Conservation (phyloP, 2,113 vertebrate species). For the Pollimyrus isidori region DNA sequence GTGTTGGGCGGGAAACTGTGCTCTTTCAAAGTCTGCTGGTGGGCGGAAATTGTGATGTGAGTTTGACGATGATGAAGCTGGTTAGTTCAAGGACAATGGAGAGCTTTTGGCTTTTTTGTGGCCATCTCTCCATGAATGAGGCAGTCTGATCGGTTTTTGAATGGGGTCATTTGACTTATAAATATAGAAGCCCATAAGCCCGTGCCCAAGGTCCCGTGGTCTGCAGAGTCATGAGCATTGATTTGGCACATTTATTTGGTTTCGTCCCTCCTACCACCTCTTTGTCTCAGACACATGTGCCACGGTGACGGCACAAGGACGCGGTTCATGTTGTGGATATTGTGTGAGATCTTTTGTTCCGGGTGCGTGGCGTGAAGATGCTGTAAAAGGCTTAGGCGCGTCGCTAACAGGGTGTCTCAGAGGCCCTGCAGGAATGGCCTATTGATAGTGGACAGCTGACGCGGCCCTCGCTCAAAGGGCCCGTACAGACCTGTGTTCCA, state of each 20-base stretch:
- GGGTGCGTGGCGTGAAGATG: background rate
- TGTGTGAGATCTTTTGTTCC: background rate
- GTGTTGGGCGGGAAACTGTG: background rate
- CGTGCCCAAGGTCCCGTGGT: background rate
- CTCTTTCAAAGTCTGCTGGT: background rate
- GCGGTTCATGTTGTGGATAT: background rate
- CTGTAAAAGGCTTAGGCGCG: background rate
- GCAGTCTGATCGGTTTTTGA: background rate
- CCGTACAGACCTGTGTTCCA: background rate
- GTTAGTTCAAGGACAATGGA: background rate
- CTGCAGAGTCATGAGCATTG: background rate
- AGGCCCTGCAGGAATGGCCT: background rate
- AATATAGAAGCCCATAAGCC: background rate
- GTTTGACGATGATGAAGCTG: background rate
- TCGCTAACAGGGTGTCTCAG: background rate
- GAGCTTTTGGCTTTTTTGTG: background rate
- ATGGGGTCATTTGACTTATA: background rate
- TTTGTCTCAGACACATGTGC: background rate
- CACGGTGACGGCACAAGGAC: background rate
- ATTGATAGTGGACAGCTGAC: background rate
- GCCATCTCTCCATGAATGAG: background rate
- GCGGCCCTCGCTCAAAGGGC: background rate
- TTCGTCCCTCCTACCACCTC: background rate
- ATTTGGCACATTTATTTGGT: background rate
- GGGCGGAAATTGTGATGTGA: constrained; percentile 8